Conservation (phyloP, 2,888 invertebrate genomes). For the Petrophora chlorosata region DNA sequence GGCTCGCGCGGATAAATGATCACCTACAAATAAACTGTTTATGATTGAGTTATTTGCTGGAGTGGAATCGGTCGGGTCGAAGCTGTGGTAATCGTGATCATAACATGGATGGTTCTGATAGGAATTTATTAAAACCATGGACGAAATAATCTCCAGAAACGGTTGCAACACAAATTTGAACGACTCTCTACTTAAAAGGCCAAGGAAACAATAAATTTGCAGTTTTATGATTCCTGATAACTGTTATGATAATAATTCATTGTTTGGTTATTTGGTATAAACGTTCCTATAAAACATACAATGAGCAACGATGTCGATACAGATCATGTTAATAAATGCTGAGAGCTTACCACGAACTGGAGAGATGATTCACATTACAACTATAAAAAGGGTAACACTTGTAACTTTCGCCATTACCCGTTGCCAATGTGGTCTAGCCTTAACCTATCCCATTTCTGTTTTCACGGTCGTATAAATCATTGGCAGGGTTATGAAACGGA, state of each 20-base stretch:
- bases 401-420: slow-evolving; percentile 10
- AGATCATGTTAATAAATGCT: slow-evolving; percentile 16
- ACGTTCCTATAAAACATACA: slow-evolving; percentile 16
- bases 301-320: slow-evolving; percentile 13
- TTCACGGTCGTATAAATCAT: slow-evolving; percentile 71
- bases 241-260: slow-evolving; percentile 23
- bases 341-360: slow-evolving; percentile 2
- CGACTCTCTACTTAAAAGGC: slow-evolving; percentile 18
- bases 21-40: slow-evolving; percentile 22
- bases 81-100: slow-evolving; percentile 18
- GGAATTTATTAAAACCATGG: slow-evolving; percentile 17
- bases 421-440: slow-evolving; percentile 41
- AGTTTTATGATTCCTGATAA: slow-evolving; percentile 15
- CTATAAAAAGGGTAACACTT: slow-evolving; percentile 22
- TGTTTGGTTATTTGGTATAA: slow-evolving; percentile 21
- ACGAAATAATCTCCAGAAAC: slow-evolving; percentile 5
- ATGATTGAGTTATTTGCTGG: slow-evolving; percentile 24
- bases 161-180: slow-evolving; percentile 12
- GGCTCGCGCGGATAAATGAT: slow-evolving; percentile 2
- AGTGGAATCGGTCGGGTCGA: slow-evolving; percentile 22
- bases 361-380: slow-evolving; percentile 32
- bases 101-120: slow-evolving; percentile 18
- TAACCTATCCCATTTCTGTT: slow-evolving; percentile 47
- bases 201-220: slow-evolving; percentile 13
- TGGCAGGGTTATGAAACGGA: slow-evolving; percentile 69